A percentile compares a stretch with the other conserved stretches of the same genome.
These are phyloP conservation scores for Pseudoatta argentina DNA, from an alignment of 1,140 invertebrate genomes.

Conservation along the genomic window DNA sequence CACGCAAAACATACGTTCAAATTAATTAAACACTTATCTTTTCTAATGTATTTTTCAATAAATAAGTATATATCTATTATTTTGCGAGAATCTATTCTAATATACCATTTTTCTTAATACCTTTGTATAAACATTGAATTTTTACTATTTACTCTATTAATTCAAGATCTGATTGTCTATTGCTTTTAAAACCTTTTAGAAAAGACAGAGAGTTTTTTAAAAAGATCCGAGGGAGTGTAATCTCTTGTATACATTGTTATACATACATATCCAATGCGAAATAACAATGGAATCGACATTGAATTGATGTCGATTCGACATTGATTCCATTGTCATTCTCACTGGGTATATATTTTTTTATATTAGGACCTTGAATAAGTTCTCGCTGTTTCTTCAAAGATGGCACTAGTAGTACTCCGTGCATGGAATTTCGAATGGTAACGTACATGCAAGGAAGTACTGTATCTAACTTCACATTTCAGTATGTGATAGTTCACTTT, in stretches of 20 bases:
- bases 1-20: neutral
- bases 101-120: neutral
- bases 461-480: too few species aligned
- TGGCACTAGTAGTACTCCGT: too few species aligned
- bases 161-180: neutral
- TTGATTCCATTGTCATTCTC: too few species aligned
- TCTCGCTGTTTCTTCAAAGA: too few species aligned
- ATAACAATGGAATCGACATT: too few species aligned
- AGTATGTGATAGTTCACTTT: too few species aligned
- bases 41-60: neutral
- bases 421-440: too few species aligned
- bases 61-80: neutral
- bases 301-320: too few species aligned
- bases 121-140: neutral
- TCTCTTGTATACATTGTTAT: neutral
- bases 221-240: neutral
- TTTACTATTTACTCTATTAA: neutral
- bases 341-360: too few species aligned
- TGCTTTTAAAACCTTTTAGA: neutral
- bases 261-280: too few species aligned
- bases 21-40: neutral
- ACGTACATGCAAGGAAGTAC: too few species aligned
- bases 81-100: neutral
- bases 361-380: too few species aligned
- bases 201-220: neutral